phyloP scores from a whole-genome alignment of 2,888 invertebrate genomes.

The Malthinus seriepunctatus region DNA sequence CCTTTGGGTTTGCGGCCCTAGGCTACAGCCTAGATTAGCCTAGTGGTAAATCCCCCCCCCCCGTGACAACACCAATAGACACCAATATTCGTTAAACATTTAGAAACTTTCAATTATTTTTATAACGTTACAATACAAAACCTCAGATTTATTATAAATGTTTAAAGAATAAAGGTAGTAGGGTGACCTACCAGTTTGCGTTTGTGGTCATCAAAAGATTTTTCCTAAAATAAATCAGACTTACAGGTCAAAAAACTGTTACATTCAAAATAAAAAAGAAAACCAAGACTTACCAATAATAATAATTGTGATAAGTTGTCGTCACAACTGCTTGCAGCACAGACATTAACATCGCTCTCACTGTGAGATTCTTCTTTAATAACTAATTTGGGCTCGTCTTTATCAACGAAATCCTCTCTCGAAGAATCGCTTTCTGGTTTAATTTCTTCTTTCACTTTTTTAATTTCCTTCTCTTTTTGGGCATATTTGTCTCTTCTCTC shows the following conservation, averaged over 20 bases:
- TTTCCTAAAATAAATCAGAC: conserved; percentile 37
- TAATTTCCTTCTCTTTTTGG: conserved; percentile 42
- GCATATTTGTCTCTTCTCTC: conserved; percentile 58
- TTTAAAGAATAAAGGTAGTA: not conserved
- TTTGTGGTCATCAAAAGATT: conserved; percentile 38
- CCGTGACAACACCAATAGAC: conserved; percentile 32
- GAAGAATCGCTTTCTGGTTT: conserved; percentile 37
- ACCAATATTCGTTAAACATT: not conserved
- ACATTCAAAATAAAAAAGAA: not conserved
- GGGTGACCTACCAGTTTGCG: conserved; percentile 40
- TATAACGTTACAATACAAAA: too few species aligned
- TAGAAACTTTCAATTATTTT: not conserved
- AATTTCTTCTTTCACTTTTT: conserved; percentile 28
- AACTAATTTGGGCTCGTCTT: conserved; percentile 51
- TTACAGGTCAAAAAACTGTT: not conserved
- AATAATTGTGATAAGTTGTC: conserved; percentile 74
- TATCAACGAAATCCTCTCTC: conserved; percentile 48
- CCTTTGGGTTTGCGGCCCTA: too few species aligned
- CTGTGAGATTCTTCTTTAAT: conserved; percentile 53
- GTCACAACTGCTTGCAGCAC: conserved; percentile 70
- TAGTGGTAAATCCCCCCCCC: too few species aligned
- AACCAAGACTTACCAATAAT: conserved; percentile 63
- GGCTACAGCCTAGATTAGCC: too few species aligned
- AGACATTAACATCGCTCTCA: conserved; percentile 51
- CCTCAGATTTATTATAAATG: too few species aligned